Base-by-base conservation (phyloP, 2,888 invertebrate genomes). In the Pterobdella sp. region DNA sequence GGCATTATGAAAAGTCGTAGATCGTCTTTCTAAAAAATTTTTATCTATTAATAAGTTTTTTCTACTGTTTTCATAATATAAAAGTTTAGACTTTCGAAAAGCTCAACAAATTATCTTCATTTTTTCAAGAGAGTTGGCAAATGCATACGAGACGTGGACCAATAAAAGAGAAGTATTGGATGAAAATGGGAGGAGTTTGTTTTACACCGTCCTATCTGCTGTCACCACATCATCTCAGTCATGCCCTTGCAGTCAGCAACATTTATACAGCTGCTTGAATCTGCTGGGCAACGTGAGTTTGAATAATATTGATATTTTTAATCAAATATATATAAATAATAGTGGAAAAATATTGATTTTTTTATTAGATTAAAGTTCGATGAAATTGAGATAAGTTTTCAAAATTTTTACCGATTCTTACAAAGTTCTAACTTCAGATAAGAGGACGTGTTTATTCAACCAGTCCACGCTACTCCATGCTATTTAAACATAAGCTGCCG, bases 231-330 rank as follows among this genome's bases (percentile, higher is more conserved):
- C n/a, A 3, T 26, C 60, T 4, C n/a, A 56, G 60, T 22, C 60
- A 22, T 56, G 60, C n/a, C n/a, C 60, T 3, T 3, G 18, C 4
- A 22, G 4, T n/a, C 18, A 56, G 7, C n/a, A 4, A 26, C 60
- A 56, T 26, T 26, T 56, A 4, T n/a, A 3, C 4, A 26, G n/a
- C n/a, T 56, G n/a, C 60, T 26, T 56, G n/a, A 4, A 7, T n/a
- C 60, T 56, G 18, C 60, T 56, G 18, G 60, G 60, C 60, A n/a
- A 56, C n/a, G 60, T 56, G 60, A 3, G 60, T 56, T 22, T n/a
- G n/a, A n/a, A n/a, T n/a, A n/a, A n/a, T n/a, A n/a, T n/a, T n/a
- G n/a, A n/a, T 56, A 4, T 42, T 42, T 42, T 42, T 42, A 42
- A 14, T 42, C 22, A 42, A 18, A 34, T 63, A 71, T 10, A 67